Percentiles rank a stretch among this genome's conserved stretches.
These are phyloP conservation scores for Lepidocyrtoides sp. DNA, from an alignment of 2,888 invertebrate genomes.

Conservation along the genomic window DNA sequence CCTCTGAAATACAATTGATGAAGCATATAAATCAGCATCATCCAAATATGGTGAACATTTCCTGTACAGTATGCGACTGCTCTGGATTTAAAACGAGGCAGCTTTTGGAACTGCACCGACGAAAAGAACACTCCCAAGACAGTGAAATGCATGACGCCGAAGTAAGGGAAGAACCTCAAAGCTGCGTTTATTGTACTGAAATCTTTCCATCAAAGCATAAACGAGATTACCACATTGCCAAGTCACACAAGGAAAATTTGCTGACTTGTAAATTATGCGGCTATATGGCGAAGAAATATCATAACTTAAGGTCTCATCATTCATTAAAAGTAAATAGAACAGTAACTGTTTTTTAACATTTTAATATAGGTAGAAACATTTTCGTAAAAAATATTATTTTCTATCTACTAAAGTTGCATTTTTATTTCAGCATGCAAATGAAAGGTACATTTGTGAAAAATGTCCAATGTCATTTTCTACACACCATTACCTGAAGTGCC, in stretches of 20 bases:
- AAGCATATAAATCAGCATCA: background rate
- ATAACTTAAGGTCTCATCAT: no score
- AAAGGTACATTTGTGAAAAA: background rate
- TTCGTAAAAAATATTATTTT: background rate
- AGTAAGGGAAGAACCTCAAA: background rate
- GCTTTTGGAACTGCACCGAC: slow-evolving; percentile 32
- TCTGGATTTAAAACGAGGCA: slow-evolving; percentile 34
- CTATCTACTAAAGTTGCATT: background rate
- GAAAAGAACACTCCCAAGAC: background rate
- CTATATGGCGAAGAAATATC: background rate
- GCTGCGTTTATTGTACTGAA: slow-evolving; percentile 9
- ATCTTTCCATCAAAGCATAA: slow-evolving; percentile 5
- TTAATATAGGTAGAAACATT: background rate
- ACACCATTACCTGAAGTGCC: background rate
- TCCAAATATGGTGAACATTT: background rate
- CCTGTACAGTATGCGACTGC: background rate
- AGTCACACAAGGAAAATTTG: background rate
- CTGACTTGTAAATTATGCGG: slow-evolving; percentile 22
- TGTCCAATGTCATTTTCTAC: background rate
- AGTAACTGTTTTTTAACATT: background rate
- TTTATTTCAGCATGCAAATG: slow-evolving; percentile 22
- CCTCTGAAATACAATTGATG: background rate
- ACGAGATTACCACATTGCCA: slow-evolving; percentile 35
- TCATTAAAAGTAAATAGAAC: background rate
- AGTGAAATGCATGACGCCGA: background rate